Conservation (phyloP, 2,888 invertebrate genomes). For the Andrena bucephala region DNA sequence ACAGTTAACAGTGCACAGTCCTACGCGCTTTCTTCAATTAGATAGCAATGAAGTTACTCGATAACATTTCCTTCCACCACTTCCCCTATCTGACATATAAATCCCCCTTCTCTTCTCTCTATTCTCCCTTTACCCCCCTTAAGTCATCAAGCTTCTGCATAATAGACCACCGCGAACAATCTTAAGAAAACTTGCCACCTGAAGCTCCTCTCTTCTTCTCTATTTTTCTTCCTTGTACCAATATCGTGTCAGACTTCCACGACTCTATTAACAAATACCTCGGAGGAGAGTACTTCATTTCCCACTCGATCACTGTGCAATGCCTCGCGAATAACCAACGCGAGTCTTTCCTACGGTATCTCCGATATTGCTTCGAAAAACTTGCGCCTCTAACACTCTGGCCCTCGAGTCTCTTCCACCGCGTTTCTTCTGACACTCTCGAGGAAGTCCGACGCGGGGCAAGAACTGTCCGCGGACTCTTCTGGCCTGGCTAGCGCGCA, state of each 20-base stretch:
- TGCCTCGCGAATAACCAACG: background rate
- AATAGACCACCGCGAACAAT: background rate
- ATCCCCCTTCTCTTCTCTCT: background rate
- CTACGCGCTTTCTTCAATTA: background rate
- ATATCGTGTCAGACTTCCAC: too few relatives aligned
- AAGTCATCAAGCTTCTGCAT: background rate
- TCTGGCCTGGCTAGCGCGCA: constrained; percentile 20
- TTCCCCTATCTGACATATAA: background rate
- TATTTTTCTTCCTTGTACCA: too few relatives aligned
- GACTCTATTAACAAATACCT: background rate
- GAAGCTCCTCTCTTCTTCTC: too few relatives aligned
- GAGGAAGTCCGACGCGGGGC: background rate
- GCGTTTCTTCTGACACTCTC: background rate
- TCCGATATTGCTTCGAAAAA: background rate
- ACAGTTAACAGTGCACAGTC: too few relatives aligned
- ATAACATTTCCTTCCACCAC: background rate
- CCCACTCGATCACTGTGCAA: background rate
- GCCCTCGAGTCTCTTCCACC: background rate
- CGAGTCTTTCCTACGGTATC: too few relatives aligned
- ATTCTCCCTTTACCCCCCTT: background rate
- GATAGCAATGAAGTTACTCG: background rate
- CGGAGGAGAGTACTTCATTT: background rate
- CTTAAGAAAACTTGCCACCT: too few relatives aligned
- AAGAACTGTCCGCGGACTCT: background rate
- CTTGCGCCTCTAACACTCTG: background rate